Base-by-base conservation (phyloP, 2,888 invertebrate genomes). In the Tipula lateralis region DNA sequence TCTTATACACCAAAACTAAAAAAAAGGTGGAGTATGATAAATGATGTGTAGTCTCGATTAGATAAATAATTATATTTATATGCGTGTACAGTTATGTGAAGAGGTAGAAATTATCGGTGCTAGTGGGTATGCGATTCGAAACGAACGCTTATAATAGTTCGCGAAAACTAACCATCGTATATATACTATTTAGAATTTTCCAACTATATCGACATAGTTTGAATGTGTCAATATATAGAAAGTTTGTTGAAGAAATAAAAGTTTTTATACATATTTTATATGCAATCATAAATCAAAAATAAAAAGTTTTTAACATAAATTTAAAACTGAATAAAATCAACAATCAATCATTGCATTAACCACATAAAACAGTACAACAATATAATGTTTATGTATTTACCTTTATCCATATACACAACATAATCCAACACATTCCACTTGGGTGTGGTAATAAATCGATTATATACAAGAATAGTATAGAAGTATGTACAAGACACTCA, bases 141-240 rank as follows among this genome's bases (percentile, higher is more conserved):
- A n/a, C n/a, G n/a, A n/a, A n/a, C n/a, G n/a, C n/a, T n/a, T n/a
- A 66, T 66, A 66, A 66, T 66, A 24, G 24, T 66, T 24, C 12
- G 66, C 66, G 24, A 66, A 66, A 19, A 66, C 66, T 66, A 66
- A 19, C 66, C 66, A 66, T 66, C 66, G 24, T n/a, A n/a, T n/a
- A n/a, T n/a, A 24, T 19, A 9, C 19, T 66, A 24, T 66, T 66
- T 66, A 66, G 66, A 66, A 24, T 66, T 66, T 44, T 66, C 7
- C 32, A 32, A 13, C 24, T 19, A 66, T 24, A 39, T 39, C 9
- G 7, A 44, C 5, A 66, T 24, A 66, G 66, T 9, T 66, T 66
- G 66, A 66, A 66, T 66, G 66, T 66, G 66, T 66, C 66, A 66
- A 66, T 66, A n/a, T n/a, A 66, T 66, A 66, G 66, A 66, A 66